A percentile compares a stretch with the other conserved stretches of the same genome.
Conservation (phyloP, 2,888 invertebrate genomes). For the Pachydiplax longipennis region DNA sequence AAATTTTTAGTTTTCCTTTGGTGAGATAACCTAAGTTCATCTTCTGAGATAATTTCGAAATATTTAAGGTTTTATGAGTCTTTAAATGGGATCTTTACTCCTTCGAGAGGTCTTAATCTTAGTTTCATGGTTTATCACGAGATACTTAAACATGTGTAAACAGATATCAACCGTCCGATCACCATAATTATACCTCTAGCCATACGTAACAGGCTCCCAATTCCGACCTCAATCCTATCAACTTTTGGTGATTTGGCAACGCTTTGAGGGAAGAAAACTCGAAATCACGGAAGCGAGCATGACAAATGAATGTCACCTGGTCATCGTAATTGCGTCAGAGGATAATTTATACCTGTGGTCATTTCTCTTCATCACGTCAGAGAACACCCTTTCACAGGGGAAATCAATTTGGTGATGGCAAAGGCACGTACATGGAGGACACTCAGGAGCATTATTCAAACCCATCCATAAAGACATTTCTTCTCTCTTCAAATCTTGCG, state of each 20-base stretch:
- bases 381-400: not conserved
- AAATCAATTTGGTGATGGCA: not conserved
- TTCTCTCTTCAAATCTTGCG: not conserved
- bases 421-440: not conserved
- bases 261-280: not conserved
- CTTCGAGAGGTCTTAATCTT: too few relatives aligned
- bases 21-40: too few relatives aligned
- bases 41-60: too few relatives aligned
- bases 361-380: slow-evolving; percentile 1
- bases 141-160: too few relatives aligned
- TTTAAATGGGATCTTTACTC: too few relatives aligned
- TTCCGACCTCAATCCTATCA: too few relatives aligned
- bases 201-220: too few relatives aligned
- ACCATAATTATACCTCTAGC: too few relatives aligned
- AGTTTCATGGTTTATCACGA: too few relatives aligned
- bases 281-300: not conserved
- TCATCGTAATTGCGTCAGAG: not conserved
- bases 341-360: not conserved
- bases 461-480: not conserved
- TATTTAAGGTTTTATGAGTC: too few relatives aligned
- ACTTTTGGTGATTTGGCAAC: not conserved
- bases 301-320: not conserved
- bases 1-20: too few relatives aligned
- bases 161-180: too few relatives aligned
- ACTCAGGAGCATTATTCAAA: not conserved